Conservation (phyloP, 2,113 vertebrate species). For the Hydropotes inermis region DNA sequence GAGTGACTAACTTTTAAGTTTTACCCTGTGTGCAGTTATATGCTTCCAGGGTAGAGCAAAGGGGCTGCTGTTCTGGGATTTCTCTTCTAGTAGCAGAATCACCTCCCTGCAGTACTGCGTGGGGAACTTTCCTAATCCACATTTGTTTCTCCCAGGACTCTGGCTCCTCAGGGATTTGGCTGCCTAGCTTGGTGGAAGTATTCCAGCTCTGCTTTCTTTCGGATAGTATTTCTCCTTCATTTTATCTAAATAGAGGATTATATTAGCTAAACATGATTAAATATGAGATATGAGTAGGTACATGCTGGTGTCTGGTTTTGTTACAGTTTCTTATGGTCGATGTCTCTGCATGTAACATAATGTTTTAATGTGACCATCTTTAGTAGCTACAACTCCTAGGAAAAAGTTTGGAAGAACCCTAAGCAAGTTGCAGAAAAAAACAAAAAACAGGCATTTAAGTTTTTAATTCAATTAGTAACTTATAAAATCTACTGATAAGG, state of each 20-base stretch:
- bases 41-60: not conserved
- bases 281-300: not conserved
- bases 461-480: constrained; percentile 71
- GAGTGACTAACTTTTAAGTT: not conserved
- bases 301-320: constrained; percentile 43
- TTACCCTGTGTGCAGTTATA: not conserved
- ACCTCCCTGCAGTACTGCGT: not conserved
- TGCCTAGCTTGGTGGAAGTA: constrained; percentile 35
- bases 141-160: constrained; percentile 22
- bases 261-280: constrained; percentile 36
- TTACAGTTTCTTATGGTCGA: constrained; percentile 4
- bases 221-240: constrained; percentile 54
- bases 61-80: not conserved
- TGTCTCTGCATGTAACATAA: not conserved
- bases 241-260: constrained; percentile 42
- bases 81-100: not conserved
- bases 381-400: constrained; percentile 44
- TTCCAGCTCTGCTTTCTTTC: constrained; percentile 60
- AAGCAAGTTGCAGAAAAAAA: constrained; percentile 39
- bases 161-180: constrained; percentile 34
- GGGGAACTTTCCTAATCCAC: not conserved
- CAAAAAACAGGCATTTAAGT: constrained; percentile 55
- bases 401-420: constrained; percentile 37
- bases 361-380: constrained; percentile 36
- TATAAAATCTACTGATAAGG: constrained; percentile 56